Evolutionary conservation across 2,888 invertebrate species (phyloP).

Genomic region (Zaprionus obscuricornis): DNA sequence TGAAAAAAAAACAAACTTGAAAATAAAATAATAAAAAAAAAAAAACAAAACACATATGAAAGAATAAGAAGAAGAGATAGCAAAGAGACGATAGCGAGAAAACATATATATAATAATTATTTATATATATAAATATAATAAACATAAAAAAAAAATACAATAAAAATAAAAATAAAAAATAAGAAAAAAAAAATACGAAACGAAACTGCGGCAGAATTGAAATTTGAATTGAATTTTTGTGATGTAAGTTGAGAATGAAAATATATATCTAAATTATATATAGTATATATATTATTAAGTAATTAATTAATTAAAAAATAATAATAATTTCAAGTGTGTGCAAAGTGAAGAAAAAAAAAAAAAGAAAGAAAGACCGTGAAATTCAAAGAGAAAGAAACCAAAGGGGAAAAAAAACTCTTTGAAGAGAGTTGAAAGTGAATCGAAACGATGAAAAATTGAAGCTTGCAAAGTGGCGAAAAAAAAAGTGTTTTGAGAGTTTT

Average conservation of each 20-base stretch:
- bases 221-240: constrained; percentile 70
- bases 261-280: constrained; percentile 1
- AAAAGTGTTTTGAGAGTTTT: no score
- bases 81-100: constrained; percentile 17
- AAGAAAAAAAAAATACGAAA: constrained; percentile 32
- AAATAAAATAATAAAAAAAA: constrained; percentile 17
- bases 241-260: constrained; percentile 66
- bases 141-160: constrained; percentile 10
- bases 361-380: no score
- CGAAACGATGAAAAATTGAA: no score
- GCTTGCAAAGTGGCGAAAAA: no score
- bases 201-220: constrained; percentile 67
- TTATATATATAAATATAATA: no score
- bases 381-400: no score
- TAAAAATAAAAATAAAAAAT: constrained; percentile 13
- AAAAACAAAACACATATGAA: constrained; percentile 13
- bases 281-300: constrained; percentile 4
- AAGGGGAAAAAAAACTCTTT: no score
- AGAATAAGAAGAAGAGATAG: constrained; percentile 5
- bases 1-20: constrained; percentile 31
- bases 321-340: neutral
- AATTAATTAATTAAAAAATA: no score
- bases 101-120: no score
- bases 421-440: no score
- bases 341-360: neutral